A percentile compares a stretch with the other conserved stretches of the same genome.
Conservation (phyloP, 2,113 vertebrate genomes). For the Triplophysa tibetana region DNA sequence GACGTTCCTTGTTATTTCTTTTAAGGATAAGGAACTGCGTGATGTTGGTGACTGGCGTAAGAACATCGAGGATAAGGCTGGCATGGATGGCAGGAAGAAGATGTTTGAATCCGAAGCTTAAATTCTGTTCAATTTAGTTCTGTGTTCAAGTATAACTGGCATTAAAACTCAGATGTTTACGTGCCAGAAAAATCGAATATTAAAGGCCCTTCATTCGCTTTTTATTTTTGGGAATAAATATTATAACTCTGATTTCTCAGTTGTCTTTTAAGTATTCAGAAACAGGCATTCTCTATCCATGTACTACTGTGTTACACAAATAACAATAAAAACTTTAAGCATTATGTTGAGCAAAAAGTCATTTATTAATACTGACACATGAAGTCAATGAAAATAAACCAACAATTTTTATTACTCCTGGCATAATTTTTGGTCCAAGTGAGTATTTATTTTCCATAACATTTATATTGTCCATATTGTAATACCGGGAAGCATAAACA, state of each 20-base stretch:
- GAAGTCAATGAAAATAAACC: neutral
- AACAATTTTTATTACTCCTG: neutral
- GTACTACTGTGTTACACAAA: constrained; percentile 9
- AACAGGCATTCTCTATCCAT: neutral
- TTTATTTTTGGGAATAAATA: neutral
- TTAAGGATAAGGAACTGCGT: constrained; percentile 83
- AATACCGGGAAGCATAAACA: neutral
- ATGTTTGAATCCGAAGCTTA: constrained; percentile 95
- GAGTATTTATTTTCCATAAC: constrained; percentile 1
- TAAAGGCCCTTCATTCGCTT: neutral
- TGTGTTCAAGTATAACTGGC: no score
- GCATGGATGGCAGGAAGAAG: constrained; percentile 97
- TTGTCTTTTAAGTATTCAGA: neutral
- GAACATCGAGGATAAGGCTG: constrained; percentile 94
- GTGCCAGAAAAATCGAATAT: neutral
- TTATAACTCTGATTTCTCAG: neutral
- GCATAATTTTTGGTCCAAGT: neutral
- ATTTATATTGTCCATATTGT: neutral
- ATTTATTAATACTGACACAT: neutral
- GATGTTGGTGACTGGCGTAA: constrained; percentile 94
- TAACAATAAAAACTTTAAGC: constrained; percentile 5
- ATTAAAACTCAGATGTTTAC: neutral
- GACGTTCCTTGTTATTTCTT: neutral
- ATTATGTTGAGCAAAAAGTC: neutral
- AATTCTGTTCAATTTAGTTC: constrained; percentile 62